Conservation (phyloP, 2,888 invertebrate genomes). For the Pyrrhosoma nymphula region DNA sequence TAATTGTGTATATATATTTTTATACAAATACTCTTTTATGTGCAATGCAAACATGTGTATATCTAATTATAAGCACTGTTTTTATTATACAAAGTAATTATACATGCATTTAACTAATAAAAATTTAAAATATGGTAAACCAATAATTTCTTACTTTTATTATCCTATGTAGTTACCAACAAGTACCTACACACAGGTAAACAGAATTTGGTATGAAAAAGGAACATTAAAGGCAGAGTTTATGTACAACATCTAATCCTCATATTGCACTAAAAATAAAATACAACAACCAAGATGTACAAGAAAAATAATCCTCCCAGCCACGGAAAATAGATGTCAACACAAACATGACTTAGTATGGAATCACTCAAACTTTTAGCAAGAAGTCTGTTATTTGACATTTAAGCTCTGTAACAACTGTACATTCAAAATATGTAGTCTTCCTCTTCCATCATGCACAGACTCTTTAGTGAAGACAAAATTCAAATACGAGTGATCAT, state of each 20-base stretch:
- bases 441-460: too few relatives aligned
- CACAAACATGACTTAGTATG: background rate
- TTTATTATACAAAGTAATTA: conserved; percentile 38
- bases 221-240: background rate
- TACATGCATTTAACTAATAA: conserved; percentile 52
- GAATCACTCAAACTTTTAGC: too few relatives aligned
- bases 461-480: too few relatives aligned
- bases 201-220: background rate
- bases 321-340: background rate
- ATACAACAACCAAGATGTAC: background rate
- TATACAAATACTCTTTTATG: conserved; percentile 58
- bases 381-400: too few relatives aligned
- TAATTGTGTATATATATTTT: conserved; percentile 60
- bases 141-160: background rate
- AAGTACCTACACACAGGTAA: background rate
- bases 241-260: background rate
- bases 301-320: background rate
- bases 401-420: too few relatives aligned
- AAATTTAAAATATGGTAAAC: background rate
- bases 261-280: background rate
- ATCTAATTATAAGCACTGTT: conserved; percentile 63
- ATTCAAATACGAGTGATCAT: too few relatives aligned
- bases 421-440: too few relatives aligned
- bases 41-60: conserved; percentile 62
- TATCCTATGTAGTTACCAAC: background rate